Evolutionary conservation across 2,797 vertebrate genomes (phyloP).

Genomic region (Apogon hyalosoma): DNA sequence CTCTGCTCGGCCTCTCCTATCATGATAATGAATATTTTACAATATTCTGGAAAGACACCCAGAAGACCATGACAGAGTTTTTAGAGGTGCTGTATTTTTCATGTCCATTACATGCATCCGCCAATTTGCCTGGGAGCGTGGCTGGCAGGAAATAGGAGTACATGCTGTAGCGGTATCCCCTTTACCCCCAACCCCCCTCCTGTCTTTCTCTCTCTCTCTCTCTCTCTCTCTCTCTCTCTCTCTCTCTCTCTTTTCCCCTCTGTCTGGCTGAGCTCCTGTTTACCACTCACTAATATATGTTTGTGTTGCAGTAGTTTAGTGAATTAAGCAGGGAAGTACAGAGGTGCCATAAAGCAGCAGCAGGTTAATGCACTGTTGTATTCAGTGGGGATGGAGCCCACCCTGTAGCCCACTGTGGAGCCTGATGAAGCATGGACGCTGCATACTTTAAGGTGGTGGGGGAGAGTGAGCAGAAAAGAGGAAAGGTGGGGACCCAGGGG

Average conservation of each 20-base stretch:
- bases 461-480: constrained; percentile 3
- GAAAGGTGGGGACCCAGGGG: constrained; percentile 6
- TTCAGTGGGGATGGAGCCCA: constrained; percentile 23
- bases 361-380: constrained; percentile 48
- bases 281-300: constrained; percentile 46
- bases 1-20: constrained; percentile 25
- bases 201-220: no score
- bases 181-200: constrained; percentile 2
- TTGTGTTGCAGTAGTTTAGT: constrained; percentile 24
- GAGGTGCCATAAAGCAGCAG: constrained; percentile 29
- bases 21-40: constrained; percentile 75
- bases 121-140: constrained; percentile 43
- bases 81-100: constrained; percentile 77
- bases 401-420: constrained; percentile 8
- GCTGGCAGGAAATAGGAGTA: constrained; percentile 47
- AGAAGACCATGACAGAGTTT: constrained; percentile 64
- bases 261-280: constrained; percentile 35
- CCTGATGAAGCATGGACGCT: constrained; percentile 9
- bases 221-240: constrained; percentile 3
- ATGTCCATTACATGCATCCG: constrained; percentile 77
- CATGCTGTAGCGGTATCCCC: constrained; percentile 28
- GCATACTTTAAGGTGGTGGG: constrained; percentile 12
- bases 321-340: constrained; percentile 25
- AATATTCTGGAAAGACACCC: constrained; percentile 69
- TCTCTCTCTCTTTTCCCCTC: constrained; percentile 8